Base-by-base conservation (phyloP, 2,113 vertebrate genomes). In the Daphoenositta chrysoptera region DNA sequence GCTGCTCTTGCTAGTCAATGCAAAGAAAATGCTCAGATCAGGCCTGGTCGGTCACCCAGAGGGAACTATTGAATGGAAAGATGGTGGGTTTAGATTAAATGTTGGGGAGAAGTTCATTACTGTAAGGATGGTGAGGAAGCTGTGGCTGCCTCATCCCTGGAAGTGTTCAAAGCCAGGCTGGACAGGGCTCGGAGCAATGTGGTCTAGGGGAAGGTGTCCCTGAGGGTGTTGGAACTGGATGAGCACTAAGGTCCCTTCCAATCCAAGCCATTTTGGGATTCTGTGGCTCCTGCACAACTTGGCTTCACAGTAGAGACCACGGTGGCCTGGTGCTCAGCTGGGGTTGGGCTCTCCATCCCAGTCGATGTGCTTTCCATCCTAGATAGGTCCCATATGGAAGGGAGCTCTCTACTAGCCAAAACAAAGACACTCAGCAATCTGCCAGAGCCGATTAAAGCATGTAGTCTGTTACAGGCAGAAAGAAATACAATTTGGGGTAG, bases 321-420 rank as follows among this genome's bases (percentile, higher is more conserved):
- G 2, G 72, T 64, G 68, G 53, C n/a, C 54, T 6, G 7, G 56
- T 75, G 51, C 53, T 78, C 21, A n/a, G 54, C 81, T 83, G 54
- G 23, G n/a, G 3, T 16, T 86, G 76, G 71, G 53, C 56, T 91
- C 42, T 65, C 40, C 75, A 20, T 64, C 78, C 73, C 56, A 8
- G 15, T 27, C 13, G 3, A 19, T 40, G 53, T 88, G 50, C 69
- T 94, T 91, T 61, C 68, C 79, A 24, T 76, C 51, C 65, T 20
- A 11, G 63, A 85, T 56, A 56, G 48, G 54, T 69, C 81, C 90
- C 79, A 40, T 80, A 71, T 84, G 90, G 89, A 93, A 80, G 76
- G 68, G 44, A 89, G 87, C 68, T 75, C 81, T 78, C 66, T 50
- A 21, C 88, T 64, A 94, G 94, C 89, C 89, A 85, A 91, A 94